phyloP scores from a whole-genome alignment of 2,888 invertebrate species.

The Xanthia icteritia region DNA sequence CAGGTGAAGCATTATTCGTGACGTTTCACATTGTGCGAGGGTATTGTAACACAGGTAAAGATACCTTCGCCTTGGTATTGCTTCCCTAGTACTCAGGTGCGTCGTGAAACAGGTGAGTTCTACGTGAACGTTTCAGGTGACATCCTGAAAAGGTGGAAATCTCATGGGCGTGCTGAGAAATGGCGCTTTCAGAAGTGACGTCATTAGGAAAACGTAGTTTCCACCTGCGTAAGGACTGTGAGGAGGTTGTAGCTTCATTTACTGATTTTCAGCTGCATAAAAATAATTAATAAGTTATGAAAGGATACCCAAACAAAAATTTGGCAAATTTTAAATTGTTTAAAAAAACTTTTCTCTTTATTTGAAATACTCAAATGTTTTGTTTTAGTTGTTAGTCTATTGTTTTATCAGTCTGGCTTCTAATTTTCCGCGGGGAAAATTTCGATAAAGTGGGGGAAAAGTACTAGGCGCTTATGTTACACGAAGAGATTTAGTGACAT shows the following conservation, averaged over 20 bases:
- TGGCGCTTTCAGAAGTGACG: not conserved
- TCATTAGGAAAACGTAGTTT: constrained; percentile 13
- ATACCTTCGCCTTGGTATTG: constrained; percentile 70
- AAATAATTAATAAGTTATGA: not conserved
- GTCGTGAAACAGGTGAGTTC: constrained; percentile 48
- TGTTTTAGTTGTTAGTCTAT: not conserved
- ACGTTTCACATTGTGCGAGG: constrained; percentile 39
- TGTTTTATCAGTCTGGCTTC: constrained; percentile 8
- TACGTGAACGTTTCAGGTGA: constrained; percentile 41
- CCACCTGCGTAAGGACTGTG: not conserved
- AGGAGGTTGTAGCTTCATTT: not conserved
- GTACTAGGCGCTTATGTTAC: constrained; percentile 77
- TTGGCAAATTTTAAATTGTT: not conserved
- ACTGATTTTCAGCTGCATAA: not conserved
- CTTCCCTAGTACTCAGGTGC: constrained; percentile 82
- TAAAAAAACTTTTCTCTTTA: not conserved
- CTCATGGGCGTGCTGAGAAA: not conserved
- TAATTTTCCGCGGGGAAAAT: constrained; percentile 78
- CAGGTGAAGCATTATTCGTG: constrained; percentile 42
- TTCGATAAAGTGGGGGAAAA: constrained; percentile 86
- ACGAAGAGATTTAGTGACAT: constrained; percentile 57
- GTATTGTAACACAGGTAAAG: constrained; percentile 70
- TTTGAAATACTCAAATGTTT: not conserved
- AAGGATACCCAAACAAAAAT: not conserved
- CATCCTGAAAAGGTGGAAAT: constrained; percentile 46